These are phyloP conservation scores for Dromius quadrimaculatus DNA, from an alignment of 2,888 invertebrate genomes.

Conservation along the genomic window DNA sequence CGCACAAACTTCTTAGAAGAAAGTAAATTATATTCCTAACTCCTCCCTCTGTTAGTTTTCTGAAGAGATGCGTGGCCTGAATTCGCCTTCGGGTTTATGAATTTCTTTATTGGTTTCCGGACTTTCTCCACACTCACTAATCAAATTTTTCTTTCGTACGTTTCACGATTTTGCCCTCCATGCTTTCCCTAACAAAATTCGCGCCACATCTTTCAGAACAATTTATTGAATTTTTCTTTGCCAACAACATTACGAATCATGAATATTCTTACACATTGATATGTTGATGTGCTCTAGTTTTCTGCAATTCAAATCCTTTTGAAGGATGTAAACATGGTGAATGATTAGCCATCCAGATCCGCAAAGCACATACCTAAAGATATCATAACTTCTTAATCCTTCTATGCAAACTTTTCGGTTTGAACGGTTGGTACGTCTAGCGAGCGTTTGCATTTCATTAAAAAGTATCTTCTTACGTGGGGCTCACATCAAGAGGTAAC, in stretches of 20 bases:
- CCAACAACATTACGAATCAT: too few species aligned
- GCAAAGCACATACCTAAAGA: constrained; percentile 18
- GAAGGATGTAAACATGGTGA: constrained; percentile 20
- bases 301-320: too few species aligned
- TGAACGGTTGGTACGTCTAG: constrained; percentile 9
- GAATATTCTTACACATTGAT: too few species aligned
- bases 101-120: constrained; percentile 34
- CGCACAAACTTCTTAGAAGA: constrained; percentile 9
- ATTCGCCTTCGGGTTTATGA: constrained; percentile 27
- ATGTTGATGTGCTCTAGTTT: too few species aligned
- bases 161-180: constrained; percentile 16
- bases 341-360: constrained; percentile 20
- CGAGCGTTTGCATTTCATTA: constrained; percentile 47
- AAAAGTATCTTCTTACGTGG: constrained; percentile 44
- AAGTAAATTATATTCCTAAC: constrained; percentile 40
- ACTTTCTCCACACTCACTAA: constrained; percentile 37
- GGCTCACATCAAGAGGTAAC: constrained; percentile 36
- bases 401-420: constrained; percentile 21
- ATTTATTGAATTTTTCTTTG: constrained; percentile 30
- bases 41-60: constrained; percentile 44
- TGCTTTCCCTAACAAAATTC: constrained; percentile 7
- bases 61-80: constrained; percentile 26
- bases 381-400: constrained; percentile 28
- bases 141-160: constrained; percentile 37
- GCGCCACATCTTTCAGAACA: background rate